Conservation (phyloP, 2,113 vertebrate genomes). For the Arenaria interpres region DNA sequence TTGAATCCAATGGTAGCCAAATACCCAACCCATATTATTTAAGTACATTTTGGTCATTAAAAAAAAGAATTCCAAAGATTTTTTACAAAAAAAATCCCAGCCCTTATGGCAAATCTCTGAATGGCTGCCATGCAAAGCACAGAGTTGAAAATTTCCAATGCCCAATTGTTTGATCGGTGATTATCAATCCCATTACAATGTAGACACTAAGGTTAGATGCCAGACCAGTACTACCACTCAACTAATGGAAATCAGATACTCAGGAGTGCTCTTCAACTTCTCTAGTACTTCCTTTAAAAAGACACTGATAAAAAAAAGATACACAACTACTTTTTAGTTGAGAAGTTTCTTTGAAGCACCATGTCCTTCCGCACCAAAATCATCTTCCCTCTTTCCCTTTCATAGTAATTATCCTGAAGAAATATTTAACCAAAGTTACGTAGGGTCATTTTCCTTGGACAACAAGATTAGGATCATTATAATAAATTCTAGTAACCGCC, state of each 20-base stretch:
- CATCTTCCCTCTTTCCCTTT: not conserved
- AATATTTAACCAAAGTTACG: not conserved
- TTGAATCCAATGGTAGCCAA: not conserved
- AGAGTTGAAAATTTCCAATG: not conserved
- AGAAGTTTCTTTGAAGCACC: not conserved
- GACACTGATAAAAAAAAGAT: not conserved
- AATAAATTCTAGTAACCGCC: not conserved
- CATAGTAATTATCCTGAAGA: not conserved
- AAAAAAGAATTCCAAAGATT: not conserved
- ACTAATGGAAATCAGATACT: not conserved
- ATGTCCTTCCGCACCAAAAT: not conserved
- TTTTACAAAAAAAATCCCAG: not conserved
- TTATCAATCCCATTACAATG: fast-evolving
- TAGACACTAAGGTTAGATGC: not conserved
- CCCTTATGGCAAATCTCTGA: not conserved
- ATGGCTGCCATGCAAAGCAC: not conserved
- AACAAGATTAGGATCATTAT: not conserved
- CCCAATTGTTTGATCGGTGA: not conserved
- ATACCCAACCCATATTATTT: not conserved
- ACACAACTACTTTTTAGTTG: not conserved
- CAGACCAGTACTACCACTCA: not conserved
- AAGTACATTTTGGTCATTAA: fast-evolving
- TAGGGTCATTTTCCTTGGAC: not conserved
- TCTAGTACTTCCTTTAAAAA: not conserved
- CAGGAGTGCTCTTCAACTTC: not conserved